Evolutionary conservation across 1,140 invertebrate species (phyloP).

Genomic region (Cheumatopsyche charites): DNA sequence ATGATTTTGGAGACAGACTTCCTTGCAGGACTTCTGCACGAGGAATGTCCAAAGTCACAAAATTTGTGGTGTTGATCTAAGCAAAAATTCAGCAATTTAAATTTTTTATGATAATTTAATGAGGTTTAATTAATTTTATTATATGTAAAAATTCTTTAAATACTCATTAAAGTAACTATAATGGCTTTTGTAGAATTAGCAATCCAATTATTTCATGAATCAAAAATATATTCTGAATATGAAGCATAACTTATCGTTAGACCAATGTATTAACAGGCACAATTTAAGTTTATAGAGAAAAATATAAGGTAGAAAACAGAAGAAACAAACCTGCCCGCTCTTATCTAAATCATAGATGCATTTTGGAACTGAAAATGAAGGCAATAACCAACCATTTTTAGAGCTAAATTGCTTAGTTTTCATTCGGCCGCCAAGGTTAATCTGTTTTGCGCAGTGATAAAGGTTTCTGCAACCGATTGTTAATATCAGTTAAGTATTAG

Average conservation of each 20-base stretch:
- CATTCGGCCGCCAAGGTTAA: slow-evolving; percentile 63
- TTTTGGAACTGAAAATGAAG: slow-evolving; percentile 64
- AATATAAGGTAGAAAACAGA: background rate
- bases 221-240: too few relatives aligned
- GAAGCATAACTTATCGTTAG: too few relatives aligned
- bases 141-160: too few relatives aligned
- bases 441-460: slow-evolving; percentile 55
- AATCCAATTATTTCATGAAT: too few relatives aligned
- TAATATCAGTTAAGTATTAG: background rate
- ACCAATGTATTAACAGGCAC: too few relatives aligned
- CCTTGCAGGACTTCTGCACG: slow-evolving; percentile 56
- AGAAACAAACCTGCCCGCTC: background rate
- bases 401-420: slow-evolving; percentile 71
- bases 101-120: background rate
- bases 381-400: slow-evolving; percentile 71
- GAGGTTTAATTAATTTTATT: too few relatives aligned
- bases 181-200: too few relatives aligned
- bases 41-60: slow-evolving; percentile 49
- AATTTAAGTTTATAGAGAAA: too few relatives aligned
- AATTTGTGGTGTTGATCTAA: too few relatives aligned
- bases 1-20: background rate
- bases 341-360: slow-evolving; percentile 29
- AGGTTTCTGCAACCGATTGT: slow-evolving; percentile 55
- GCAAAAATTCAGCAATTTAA: too few relatives aligned
- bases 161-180: too few relatives aligned